Base-by-base conservation (phyloP, 1,140 invertebrate genomes). In the Scaptomyza montana region DNA sequence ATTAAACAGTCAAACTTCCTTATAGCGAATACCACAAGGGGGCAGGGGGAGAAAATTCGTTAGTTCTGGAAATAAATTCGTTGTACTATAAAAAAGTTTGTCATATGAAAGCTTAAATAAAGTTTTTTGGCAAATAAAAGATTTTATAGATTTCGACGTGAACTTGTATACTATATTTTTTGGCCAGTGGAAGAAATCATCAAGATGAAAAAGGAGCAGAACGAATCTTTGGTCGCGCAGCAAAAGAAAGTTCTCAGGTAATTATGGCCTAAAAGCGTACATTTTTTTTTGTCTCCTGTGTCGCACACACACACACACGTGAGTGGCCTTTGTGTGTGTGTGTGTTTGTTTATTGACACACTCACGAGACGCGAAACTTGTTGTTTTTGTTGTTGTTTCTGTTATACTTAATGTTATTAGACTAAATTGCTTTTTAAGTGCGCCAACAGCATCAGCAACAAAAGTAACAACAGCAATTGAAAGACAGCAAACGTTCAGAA, bases 341-440 rank as follows among this genome's bases (percentile, higher is more conserved):
- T 54, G 49, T 65, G 63, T 72, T 63, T 81, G 78, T 86, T 86
- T 86, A 87, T 86, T 87, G 82, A 87, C 82, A 87, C 82, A 86
- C 82, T 78, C 82, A 87, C 78, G 55, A 55, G 66, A 72, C 68
- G 68, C 53, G 55, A 50, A 89, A 89, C 66, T 89, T 43, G 50
- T 49, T n/a, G n/a, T n/a, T 69, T 54, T 33, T 74, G 65, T 60
- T 74, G 73, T 60, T 75, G 67, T 71, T 74, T 33, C 61, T 78
- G 73, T 89, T 87, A 77, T 87, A 87, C 82, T 89, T 89, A 87
- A 87, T 89, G 82, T 87, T 89, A 87, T 89, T 87, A 87, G 82
- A 87, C 79, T 82, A 87, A 87, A 87, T 87, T 89, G 82, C 82
- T 87, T 89, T 87, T 89, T 87, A 87, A 87, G 84, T 89, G 78